phyloP scores from a whole-genome alignment of 2,113 vertebrate genomes.

The Agapornis roseicollis region DNA sequence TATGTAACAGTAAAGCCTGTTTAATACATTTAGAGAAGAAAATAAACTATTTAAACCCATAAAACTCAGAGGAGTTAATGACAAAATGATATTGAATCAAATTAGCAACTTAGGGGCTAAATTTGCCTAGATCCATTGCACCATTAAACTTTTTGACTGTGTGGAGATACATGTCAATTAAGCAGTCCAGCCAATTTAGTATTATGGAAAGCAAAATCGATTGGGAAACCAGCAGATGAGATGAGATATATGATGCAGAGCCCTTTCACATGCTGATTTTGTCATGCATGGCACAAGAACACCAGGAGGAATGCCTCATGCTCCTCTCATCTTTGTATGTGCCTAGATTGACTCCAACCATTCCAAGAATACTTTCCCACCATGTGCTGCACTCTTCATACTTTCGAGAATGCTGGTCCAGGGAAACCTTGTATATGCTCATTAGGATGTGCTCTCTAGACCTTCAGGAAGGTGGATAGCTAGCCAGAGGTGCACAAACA shows the following conservation, averaged over 20 bases:
- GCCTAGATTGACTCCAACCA: neutral
- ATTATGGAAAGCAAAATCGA: neutral
- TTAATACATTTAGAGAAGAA: neutral
- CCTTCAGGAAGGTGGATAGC: neutral
- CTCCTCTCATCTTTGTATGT: neutral
- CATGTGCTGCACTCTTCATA: no score
- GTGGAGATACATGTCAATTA: neutral
- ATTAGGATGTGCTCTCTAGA: neutral
- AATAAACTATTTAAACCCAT: neutral
- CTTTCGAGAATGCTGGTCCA: neutral
- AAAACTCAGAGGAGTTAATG: neutral
- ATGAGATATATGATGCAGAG: neutral
- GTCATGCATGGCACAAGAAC: neutral
- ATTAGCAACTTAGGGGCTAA: neutral
- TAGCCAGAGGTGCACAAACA: neutral
- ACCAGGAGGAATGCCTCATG: neutral
- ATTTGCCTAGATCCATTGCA: neutral
- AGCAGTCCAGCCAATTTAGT: neutral
- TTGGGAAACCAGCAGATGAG: neutral
- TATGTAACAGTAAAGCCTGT: neutral
- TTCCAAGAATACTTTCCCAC: neutral
- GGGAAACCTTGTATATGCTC: neutral
- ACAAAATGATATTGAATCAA: constrained; percentile 10
- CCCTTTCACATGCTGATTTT: neutral
- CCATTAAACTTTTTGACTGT: neutral